Evolutionary conservation across 2,888 invertebrate genomes (phyloP), one percentile per base, ranked within the genome.

Genomic region (Drosophila pseudotakahashii): DNA sequence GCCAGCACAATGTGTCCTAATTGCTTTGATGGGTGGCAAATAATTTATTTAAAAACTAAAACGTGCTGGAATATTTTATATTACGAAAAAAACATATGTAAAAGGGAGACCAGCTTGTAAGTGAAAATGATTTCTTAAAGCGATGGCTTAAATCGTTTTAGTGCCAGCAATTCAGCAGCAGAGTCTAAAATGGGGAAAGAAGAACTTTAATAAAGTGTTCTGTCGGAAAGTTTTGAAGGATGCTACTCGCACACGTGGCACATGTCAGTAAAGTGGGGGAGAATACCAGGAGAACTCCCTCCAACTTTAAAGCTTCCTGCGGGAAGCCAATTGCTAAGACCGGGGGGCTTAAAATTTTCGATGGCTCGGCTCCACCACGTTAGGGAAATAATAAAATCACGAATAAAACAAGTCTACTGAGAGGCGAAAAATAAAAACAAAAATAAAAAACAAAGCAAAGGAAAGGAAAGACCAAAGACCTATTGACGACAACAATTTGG

Each of bases 401-500:
- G 63, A 85, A 69, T 83, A 76, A 81, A 84, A 77, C 63, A 70
- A 71, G 64, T 71, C 74, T 64, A 57, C 64, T 36, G 47, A 37
- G 59, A 48, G 52, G 48, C 45, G 9, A 75, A 75, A 78, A 73
- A 66, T 62, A 50, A 79, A 79, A 73, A 58, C 61, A 70, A 67
- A 50, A 79, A 79, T 71, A 58, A 59, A 70, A 67, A 71, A 57
- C 66, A 74, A 52, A 32, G 10, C 1, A 5, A 11, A 9, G 7
- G n/a, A n/a, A 57, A 36, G 57, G 13, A n/a, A n/a, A 61, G 61
- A 69, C 75, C 69, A 63, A 72, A 68, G 75, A 80, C 83, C 79
- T 73, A 86, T 84, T 75, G 84, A 86, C 76, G 77, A 86, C 84
- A 83, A 75, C 77, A 77, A 84, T 84, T 84, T 84, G 71, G 88